Conservation (phyloP, 2,797 vertebrate genomes). For the Zenarchopterus dispar region DNA sequence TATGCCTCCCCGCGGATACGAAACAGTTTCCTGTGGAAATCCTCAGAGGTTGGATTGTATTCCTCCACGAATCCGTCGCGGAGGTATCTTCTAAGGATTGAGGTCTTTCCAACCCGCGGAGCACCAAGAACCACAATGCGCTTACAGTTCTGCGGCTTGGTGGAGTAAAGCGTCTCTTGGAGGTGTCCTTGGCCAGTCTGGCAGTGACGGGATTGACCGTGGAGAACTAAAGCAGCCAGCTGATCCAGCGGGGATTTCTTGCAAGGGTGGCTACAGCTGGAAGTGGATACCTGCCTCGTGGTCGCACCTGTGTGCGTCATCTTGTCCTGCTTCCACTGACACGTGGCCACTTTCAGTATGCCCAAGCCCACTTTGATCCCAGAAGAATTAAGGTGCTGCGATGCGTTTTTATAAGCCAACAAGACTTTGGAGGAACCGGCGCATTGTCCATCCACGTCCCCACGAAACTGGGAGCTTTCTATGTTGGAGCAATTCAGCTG, state of each 20-base stretch:
- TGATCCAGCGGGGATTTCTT: conserved; percentile 74
- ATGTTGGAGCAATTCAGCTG: conserved; percentile 31
- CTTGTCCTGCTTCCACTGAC: conserved; percentile 78
- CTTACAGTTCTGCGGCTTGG: conserved; percentile 80
- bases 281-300: conserved; percentile 26
- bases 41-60: conserved; percentile 82
- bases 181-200: conserved; percentile 47
- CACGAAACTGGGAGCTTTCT: conserved; percentile 27
- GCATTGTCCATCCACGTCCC: conserved; percentile 38
- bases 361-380: conserved; percentile 78
- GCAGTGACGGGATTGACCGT: conserved; percentile 56
- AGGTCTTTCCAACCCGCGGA: conserved; percentile 83
- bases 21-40: conserved; percentile 83
- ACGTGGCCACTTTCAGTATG: conserved; percentile 74
- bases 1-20: conserved; percentile 82
- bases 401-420: conserved; percentile 70
- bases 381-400: conserved; percentile 67
- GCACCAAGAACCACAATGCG: conserved; percentile 84
- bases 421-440: conserved; percentile 59
- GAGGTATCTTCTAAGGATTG: conserved; percentile 81
- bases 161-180: conserved; percentile 35
- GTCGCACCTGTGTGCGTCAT: conserved; percentile 56
- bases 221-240: conserved; percentile 72
- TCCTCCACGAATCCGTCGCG: conserved; percentile 82
- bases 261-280: conserved; percentile 37